Conservation (phyloP, 2,888 invertebrate species). For the Hyppa rectilinea region DNA sequence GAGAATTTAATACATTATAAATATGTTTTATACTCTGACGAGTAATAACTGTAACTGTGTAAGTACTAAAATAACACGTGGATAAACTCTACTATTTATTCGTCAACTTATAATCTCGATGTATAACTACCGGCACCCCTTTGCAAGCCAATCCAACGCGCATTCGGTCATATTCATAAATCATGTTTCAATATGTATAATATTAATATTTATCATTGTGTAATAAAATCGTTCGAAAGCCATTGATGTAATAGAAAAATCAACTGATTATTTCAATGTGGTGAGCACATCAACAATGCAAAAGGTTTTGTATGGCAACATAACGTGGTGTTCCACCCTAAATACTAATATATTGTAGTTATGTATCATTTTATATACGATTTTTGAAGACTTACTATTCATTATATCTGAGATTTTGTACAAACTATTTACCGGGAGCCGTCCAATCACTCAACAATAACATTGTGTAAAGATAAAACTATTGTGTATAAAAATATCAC, state of each 20-base stretch:
- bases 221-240: constrained; percentile 58
- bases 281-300: constrained; percentile 51
- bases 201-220: constrained; percentile 49
- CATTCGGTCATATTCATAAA: constrained; percentile 41
- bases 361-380: constrained; percentile 70
- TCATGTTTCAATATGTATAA: constrained; percentile 27
- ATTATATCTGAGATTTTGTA: constrained; percentile 82
- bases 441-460: constrained; percentile 89
- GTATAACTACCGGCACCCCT: constrained; percentile 46
- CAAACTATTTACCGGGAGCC: constrained; percentile 90
- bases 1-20: constrained; percentile 19
- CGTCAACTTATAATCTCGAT: constrained; percentile 27
- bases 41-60: constrained; percentile 24
- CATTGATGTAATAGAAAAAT: constrained; percentile 49
- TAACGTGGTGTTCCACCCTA: constrained; percentile 61
- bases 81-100: constrained; percentile 43
- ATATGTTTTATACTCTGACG: constrained; percentile 23
- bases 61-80: constrained; percentile 30
- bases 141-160: constrained; percentile 39
- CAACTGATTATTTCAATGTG: constrained; percentile 36
- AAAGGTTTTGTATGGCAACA: constrained; percentile 62
- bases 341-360: constrained; percentile 66
- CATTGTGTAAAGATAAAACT: constrained; percentile 90
- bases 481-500: constrained; percentile 90
- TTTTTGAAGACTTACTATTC: constrained; percentile 80